Conservation (phyloP, 2,797 vertebrate genomes). For the Eupleurogrammus muticus region DNA sequence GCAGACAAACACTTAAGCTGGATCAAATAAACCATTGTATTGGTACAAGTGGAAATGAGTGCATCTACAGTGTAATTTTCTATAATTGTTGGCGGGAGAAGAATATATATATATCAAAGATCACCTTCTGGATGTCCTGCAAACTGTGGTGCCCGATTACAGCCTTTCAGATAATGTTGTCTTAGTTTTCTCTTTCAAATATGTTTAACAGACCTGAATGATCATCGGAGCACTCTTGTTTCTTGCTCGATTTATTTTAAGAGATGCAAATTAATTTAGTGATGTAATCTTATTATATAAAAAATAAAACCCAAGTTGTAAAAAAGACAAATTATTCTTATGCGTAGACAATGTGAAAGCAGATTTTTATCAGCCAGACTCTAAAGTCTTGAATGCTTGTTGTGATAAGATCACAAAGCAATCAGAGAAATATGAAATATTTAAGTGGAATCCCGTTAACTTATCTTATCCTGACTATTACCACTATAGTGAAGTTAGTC, state of each 20-base stretch:
- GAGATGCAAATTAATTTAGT: not conserved
- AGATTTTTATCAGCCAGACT: not conserved
- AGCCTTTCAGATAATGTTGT: not conserved
- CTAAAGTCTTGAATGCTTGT: not conserved
- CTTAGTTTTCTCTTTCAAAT: not conserved
- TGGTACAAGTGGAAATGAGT: not conserved
- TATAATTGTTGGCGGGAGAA: not conserved
- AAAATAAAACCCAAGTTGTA: not conserved
- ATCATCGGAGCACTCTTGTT: not conserved
- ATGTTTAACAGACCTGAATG: not conserved
- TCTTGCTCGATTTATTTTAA: not conserved
- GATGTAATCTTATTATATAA: not conserved
- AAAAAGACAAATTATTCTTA: not conserved
- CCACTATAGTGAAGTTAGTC: not conserved
- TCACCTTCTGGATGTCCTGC: not conserved
- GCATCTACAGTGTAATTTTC: not conserved
- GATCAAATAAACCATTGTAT: not conserved
- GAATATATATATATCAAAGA: not conserved
- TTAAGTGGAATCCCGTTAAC: not conserved
- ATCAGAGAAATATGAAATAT: not conserved
- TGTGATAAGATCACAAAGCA: not conserved
- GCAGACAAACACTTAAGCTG: not conserved
- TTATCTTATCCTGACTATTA: constrained; percentile 13
- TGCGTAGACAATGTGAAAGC: not conserved
- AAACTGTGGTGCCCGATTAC: not conserved